Evolutionary conservation across 2,113 vertebrate species (phyloP), one percentile per base, ranked within the genome.

Genomic region (Pteruthius melanotis): DNA sequence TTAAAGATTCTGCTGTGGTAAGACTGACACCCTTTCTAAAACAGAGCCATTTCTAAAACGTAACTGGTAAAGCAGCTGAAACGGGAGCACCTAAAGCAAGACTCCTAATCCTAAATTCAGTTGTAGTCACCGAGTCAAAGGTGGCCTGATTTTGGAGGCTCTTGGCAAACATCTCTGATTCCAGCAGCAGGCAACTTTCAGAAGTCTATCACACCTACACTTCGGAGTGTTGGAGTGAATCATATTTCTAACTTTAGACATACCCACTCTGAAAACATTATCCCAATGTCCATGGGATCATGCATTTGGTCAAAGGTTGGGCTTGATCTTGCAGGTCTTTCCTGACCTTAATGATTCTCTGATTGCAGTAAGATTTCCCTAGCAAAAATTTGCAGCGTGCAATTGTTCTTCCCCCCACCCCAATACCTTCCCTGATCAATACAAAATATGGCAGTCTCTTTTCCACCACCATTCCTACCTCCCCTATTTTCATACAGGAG

Each of bases 331-430:
- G 40, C 31, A 56, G 22, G 26, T 56, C 18, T 83, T 83, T 69
- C 50, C 47, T 1, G 0, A 56, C 10, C 18, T 77, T 28, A 83
- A 24, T 14, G 12, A 35, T 69, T 28, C 26, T 23, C 3, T 6
- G 3, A 26, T 24, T 56, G 45, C 45, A 63, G 15, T 19, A 66
- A 54, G 60, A 17, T 6, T 49, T 53, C 21, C 42, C 42, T 59
- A 59, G 35, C 3, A 3, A 37, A 24, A n/a, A 56, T 52, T 50
- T 72, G 28, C 15, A 89, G 47, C 7, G 1, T 28, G 10, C 3
- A 1, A 60, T 33, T 21, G 5, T 18, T 78, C 16, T 5, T 3
- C 4, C 13, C 16, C 5, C 16, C 2, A 40, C 39, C 16, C 30
- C 1, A 1, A 92, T 45, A 86, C 39, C 37, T 65, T 45, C n/a